Evolutionary conservation across 1,140 invertebrate genomes (phyloP), one percentile per base, ranked within the genome.

Genomic region (Drusus annulatus): DNA sequence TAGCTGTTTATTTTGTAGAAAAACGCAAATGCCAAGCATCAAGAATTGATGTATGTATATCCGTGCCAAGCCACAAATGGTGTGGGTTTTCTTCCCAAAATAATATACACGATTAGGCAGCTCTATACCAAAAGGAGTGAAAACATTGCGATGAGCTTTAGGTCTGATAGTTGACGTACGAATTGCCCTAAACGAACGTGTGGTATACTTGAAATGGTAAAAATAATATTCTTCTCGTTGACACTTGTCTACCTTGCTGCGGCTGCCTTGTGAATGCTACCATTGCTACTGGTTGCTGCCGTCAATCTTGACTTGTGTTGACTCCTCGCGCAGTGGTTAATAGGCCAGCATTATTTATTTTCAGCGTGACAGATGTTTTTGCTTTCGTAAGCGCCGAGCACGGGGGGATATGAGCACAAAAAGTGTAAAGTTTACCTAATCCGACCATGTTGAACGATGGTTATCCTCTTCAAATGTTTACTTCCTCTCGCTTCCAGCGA

Each of bases 271-370:
- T 17, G 19, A 56, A n/a, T 56, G 52, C 16, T 16, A 7, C n/a
- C 25, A 15, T 3, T 65, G 65, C 31, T 31, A 69, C 36, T 56
- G 19, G 5, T n/a, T n/a, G n/a, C n/a, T n/a, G n/a, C 17, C 16
- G 69, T 74, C 69, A 23, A 25, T 23, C 50, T 15, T 74, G 17
- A 56, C 69, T 28, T 74, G 21, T 74, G 69, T 54, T 71, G 16
- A 19, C 52, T 10, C 50, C n/a, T 17, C 28, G 16, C 13, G 8
- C 25, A 23, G 69, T 56, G 69, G 69, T 74, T 74, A 74, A 74
- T 74, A 74, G 69, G 69, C 25, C 69, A 54, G 21, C 56, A 74
- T 74, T 74, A 74, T 74, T 74, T 74, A 74, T 74, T 74, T 56
- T 74, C 21, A 56, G 69, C 69, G 21, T 21, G 69, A 74, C 69